Evolutionary conservation across 2,113 vertebrate genomes (phyloP).

Genomic region (Nettapus auritus): DNA sequence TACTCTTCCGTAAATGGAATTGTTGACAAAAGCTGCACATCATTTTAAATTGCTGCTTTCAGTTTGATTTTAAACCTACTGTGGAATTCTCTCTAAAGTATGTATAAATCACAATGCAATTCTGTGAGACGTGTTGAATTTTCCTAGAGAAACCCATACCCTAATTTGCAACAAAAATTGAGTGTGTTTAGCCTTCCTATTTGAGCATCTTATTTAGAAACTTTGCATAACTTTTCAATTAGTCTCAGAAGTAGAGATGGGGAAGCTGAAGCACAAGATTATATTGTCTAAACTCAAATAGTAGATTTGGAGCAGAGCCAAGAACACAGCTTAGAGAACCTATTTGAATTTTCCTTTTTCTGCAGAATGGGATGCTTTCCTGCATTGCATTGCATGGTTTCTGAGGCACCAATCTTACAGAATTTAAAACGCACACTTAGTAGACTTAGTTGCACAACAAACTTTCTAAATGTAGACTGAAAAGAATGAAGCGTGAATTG

Average conservation of each 20-base stretch:
- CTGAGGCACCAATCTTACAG: background rate
- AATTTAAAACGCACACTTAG: background rate
- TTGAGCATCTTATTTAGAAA: background rate
- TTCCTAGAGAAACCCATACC: background rate
- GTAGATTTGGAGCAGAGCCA: background rate
- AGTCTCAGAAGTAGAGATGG: background rate
- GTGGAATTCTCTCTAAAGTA: background rate
- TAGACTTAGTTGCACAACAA: background rate
- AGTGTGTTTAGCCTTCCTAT: background rate
- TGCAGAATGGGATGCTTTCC: background rate
- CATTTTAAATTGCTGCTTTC: background rate
- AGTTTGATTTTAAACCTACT: background rate
- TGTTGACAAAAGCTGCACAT: background rate
- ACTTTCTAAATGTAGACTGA: background rate
- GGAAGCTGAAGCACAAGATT: background rate
- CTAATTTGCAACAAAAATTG: background rate
- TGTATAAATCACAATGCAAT: background rate
- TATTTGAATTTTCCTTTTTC: background rate
- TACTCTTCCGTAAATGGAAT: background rate
- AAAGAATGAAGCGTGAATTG: background rate
- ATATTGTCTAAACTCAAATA: background rate
- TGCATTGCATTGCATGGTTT: background rate
- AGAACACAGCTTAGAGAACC: background rate
- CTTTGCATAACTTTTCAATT: background rate
- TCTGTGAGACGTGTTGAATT: background rate